A percentile compares a stretch with the other conserved stretches of the same genome.
phyloP scores from a whole-genome alignment of 2,797 vertebrate genomes.

The Notoglanidium macrostoma region DNA sequence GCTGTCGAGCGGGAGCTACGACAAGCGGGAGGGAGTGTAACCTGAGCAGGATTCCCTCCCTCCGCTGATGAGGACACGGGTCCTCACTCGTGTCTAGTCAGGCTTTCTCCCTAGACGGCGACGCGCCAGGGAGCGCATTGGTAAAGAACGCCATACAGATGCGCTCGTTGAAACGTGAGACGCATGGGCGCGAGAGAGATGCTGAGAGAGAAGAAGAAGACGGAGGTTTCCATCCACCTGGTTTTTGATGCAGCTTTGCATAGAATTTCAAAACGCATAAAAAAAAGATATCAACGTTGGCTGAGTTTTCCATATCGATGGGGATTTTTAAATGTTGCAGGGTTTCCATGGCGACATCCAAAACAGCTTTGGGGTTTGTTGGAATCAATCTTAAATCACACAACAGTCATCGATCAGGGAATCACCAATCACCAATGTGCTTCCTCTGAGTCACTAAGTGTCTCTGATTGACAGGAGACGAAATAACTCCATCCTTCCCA shows the following conservation, averaged over 20 bases:
- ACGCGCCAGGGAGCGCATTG: constrained; percentile 8
- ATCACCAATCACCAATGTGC: neutral
- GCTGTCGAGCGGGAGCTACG: constrained; percentile 32
- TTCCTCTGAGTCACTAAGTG: neutral
- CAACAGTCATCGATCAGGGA: neutral
- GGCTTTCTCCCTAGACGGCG: constrained; percentile 34
- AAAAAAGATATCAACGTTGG: neutral
- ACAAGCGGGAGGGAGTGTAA: constrained; percentile 54
- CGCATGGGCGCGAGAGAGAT: neutral
- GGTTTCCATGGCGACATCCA: neutral
- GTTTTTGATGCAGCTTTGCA: neutral
- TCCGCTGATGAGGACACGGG: constrained; percentile 24
- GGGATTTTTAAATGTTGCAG: neutral
- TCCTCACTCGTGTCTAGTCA: constrained; percentile 52
- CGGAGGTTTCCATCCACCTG: constrained; percentile 2
- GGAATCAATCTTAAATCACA: neutral
- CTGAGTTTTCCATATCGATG: neutral
- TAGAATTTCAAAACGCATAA: neutral
- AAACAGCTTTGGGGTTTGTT: constrained; percentile 5
- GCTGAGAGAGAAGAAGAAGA: too few relatives aligned
- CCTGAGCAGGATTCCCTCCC: constrained; percentile 52
- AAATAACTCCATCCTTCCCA: neutral
- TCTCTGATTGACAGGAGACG: neutral
- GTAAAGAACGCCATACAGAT: neutral
- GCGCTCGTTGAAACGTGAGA: constrained; percentile 14